Conservation (phyloP, 2,113 vertebrate species). For the Synodontis membranacea region DNA sequence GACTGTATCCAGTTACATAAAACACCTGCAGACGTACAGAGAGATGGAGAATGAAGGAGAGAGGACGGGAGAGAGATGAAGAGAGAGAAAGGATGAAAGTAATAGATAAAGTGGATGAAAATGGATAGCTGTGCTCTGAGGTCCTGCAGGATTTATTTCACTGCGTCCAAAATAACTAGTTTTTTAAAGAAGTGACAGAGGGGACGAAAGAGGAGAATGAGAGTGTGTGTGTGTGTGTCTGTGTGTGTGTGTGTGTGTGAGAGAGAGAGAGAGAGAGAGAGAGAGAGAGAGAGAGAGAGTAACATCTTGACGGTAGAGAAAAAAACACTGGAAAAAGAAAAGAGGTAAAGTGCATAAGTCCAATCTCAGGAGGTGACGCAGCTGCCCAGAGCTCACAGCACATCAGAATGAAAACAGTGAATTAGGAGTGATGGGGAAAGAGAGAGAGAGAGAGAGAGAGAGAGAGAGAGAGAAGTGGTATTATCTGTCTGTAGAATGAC, state of each 20-base stretch:
- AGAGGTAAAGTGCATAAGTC: constrained; percentile 59
- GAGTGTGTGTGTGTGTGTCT: not conserved
- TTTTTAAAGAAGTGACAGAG: constrained; percentile 62
- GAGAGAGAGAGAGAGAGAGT: not conserved
- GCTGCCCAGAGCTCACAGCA: constrained; percentile 63
- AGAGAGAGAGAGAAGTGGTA: not conserved
- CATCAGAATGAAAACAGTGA: constrained; percentile 67
- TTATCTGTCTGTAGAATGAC: too few species aligned
- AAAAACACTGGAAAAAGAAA: constrained; percentile 6
- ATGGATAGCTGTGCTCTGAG: constrained; percentile 55
- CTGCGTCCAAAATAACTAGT: constrained; percentile 61
- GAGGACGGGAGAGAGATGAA: constrained; percentile 45
- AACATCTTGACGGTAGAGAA: constrained; percentile 20
- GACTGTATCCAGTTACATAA: constrained; percentile 68
- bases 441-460: constrained; percentile 45
- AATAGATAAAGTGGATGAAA: constrained; percentile 38
- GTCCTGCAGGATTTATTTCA: constrained; percentile 73
- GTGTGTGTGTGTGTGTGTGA: not conserved
- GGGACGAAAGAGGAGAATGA: constrained; percentile 54
- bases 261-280: not conserved
- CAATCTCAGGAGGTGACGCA: constrained; percentile 54
- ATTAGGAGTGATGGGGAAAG: constrained; percentile 57
- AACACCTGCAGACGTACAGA: constrained; percentile 1
- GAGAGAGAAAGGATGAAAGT: constrained; percentile 28
- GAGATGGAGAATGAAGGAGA: constrained; percentile 38